A percentile compares a stretch with the other conserved stretches of the same genome.
phyloP scores from a whole-genome alignment of 2,888 invertebrate genomes.

The Harpagoxenus sublaevis region DNA sequence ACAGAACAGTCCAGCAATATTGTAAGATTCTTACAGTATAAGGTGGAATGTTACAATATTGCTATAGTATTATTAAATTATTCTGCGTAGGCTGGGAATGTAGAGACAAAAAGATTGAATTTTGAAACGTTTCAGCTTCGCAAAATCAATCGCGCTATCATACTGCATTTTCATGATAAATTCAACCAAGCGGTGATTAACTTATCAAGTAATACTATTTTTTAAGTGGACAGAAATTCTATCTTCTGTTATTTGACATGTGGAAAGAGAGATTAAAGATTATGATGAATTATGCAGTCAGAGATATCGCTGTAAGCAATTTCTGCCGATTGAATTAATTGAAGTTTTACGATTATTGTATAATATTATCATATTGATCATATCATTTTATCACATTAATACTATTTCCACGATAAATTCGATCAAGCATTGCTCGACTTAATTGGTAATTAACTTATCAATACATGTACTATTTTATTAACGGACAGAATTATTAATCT shows the following conservation, averaged over 20 bases:
- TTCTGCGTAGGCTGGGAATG: neutral
- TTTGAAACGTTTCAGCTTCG: neutral
- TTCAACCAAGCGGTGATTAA: neutral
- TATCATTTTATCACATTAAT: no score
- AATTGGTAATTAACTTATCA: neutral
- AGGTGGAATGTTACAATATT: no score
- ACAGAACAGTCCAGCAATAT: no score
- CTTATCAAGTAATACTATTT: neutral
- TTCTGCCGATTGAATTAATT: neutral
- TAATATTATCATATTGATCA: no score
- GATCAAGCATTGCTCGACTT: no score
- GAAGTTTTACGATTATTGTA: no score
- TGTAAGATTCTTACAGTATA: no score
- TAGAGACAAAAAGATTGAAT: neutral
- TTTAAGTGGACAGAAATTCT: neutral
- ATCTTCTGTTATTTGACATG: neutral
- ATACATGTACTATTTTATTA: neutral
- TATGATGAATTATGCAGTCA: neutral
- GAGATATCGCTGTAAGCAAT: neutral
- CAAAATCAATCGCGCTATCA: neutral
- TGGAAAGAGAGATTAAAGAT: neutral
- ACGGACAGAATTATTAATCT: neutral
- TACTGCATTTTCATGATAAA: neutral
- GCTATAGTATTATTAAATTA: no score
- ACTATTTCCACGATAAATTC: no score